Percentiles rank a stretch among this genome's conserved stretches.
phyloP scores from a whole-genome alignment of 2,797 vertebrate genomes.

The Galago senegalensis region DNA sequence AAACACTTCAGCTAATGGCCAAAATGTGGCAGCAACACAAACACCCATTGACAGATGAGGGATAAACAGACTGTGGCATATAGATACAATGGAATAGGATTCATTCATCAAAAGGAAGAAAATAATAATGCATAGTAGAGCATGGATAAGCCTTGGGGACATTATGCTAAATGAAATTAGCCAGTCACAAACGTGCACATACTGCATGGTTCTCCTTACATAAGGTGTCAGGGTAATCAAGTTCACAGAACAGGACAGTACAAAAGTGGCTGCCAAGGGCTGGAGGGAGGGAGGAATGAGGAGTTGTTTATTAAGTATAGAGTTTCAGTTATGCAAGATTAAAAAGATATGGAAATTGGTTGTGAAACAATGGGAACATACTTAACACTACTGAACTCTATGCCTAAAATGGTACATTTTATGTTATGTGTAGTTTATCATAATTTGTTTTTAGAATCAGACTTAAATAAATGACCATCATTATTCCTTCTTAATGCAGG shows the following conservation, averaged over 20 bases:
- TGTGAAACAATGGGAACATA: too few species aligned
- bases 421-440: background rate
- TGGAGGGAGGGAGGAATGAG: background rate
- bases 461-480: background rate
- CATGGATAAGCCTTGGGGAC: background rate
- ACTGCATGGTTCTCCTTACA: too few species aligned
- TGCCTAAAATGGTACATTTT: background rate
- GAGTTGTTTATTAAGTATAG: background rate
- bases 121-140: background rate
- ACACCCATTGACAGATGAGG: background rate
- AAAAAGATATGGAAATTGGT: background rate
- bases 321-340: background rate
- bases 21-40: too few species aligned
- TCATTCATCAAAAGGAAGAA: background rate
- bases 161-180: background rate
- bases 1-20: background rate
- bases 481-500: slow-evolving; percentile 49
- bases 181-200: background rate
- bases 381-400: too few species aligned
- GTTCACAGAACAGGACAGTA: background rate
- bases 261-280: background rate
- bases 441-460: background rate
- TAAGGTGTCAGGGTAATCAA: background rate
- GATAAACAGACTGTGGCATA: background rate
- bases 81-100: background rate